Percentiles rank a stretch among this genome's conserved stretches.
Conservation (phyloP, 2,888 invertebrate species). For the Tenthredo scrophulariae region DNA sequence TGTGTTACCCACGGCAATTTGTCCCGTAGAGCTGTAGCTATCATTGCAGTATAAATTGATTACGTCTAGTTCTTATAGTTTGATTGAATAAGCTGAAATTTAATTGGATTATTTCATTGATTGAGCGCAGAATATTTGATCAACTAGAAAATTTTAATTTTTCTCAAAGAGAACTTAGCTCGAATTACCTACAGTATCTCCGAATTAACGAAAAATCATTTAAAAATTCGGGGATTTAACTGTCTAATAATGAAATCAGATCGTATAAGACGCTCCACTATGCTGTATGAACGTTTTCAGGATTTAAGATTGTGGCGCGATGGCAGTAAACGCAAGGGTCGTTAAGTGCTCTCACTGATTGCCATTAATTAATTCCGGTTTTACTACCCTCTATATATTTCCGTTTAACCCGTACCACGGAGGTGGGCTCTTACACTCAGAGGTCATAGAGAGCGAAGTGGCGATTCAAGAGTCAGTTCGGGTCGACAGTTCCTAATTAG, state of each 20-base stretch:
- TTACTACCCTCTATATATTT: constrained; percentile 59
- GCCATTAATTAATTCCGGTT: constrained; percentile 64
- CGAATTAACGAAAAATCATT: not conserved
- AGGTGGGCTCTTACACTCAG: constrained; percentile 21
- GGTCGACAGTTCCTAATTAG: constrained; percentile 33
- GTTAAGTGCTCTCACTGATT: constrained; percentile 60
- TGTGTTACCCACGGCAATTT: constrained; percentile 26
- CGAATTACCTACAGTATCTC: not conserved
- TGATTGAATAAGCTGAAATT: constrained; percentile 21
- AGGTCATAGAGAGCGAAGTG: constrained; percentile 35
- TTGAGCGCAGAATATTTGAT: not conserved
- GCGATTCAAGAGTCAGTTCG: constrained; percentile 26
- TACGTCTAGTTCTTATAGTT: not conserved
- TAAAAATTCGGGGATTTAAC: not conserved
- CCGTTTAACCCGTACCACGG: constrained; percentile 55
- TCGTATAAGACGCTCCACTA: constrained; percentile 33
- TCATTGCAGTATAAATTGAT: constrained; percentile 11
- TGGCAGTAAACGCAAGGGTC: constrained; percentile 56
- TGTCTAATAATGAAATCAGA: constrained; percentile 20
- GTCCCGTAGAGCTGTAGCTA: not conserved
- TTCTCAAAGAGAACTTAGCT: not conserved
- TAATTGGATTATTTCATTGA: not conserved
- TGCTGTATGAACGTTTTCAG: not conserved
- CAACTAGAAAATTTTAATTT: not conserved
- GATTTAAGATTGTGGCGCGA: constrained; percentile 48